Evolutionary conservation across 1,140 invertebrate species (phyloP), one percentile per base, ranked within the genome.

Genomic region (Tribolium castaneum): DNA sequence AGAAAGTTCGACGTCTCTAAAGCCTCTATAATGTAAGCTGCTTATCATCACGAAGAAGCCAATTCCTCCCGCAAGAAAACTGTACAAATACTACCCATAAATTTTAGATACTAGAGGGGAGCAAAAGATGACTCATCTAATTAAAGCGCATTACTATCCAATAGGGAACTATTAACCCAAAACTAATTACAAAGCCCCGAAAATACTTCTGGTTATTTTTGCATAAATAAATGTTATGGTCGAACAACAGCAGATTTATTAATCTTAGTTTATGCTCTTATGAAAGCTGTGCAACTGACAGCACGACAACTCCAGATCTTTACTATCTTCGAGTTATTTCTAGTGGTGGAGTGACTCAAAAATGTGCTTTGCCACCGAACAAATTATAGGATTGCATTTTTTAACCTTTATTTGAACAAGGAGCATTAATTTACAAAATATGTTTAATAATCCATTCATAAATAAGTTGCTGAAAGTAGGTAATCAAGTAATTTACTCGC

Each of bases 121-220:
- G 19, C 30, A 4, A 66, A 34, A 14, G 59, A 66, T 66, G 59
- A 66, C 25, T 66, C 59, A 66, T 66, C 59, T 66, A 66, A 66
- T 66, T 66, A 66, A 66, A 66, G 30, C n/a, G 30, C 59, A 66
- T 35, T 66, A 66, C 34, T 7, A 39, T 35, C 34, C 59, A 66
- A 35, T 35, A 66, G 30, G 59, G 59, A 35, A 66, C 25, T 66
- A 66, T 66, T 66, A 66, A 14, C 4, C 22, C 10, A 30, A 59
- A 59, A 22, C 6, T 25, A 59, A 59, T 59, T 30, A 30, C 25
- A 30, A 30, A 30, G 6, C 39, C 39, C 5, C 2, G 9, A 45
- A 45, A 45, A 45, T 45, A 19, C 16, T 30, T 30, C 25, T 30
- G 25, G 1, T 30, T 30, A 30, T 30, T 30, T n/a, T 30, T 5